These are phyloP conservation scores for Craterocephalus amniculus DNA, from an alignment of 2,797 vertebrate genomes.

Conservation along the genomic window DNA sequence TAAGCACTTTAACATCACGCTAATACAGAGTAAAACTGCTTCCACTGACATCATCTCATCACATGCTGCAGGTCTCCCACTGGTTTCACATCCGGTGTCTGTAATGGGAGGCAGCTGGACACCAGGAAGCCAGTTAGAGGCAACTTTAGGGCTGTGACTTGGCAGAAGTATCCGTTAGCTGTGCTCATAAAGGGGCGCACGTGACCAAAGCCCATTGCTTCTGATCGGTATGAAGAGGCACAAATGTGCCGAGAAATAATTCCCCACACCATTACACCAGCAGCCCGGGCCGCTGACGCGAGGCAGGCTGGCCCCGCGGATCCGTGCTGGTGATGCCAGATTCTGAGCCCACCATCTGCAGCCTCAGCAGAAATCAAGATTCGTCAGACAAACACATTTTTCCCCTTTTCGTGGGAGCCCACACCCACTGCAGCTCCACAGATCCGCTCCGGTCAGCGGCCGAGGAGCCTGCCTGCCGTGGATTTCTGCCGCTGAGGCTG, in stretches of 20 bases:
- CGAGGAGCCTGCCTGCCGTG: background rate
- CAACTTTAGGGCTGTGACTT: background rate
- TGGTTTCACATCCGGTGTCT: background rate
- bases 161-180: background rate
- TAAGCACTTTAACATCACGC: background rate
- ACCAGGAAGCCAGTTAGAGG: background rate
- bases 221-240: background rate
- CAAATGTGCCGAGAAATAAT: background rate
- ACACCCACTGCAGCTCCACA: background rate
- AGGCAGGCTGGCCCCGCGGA: slow-evolving; percentile 2
- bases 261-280: background rate
- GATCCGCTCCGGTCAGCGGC: background rate
- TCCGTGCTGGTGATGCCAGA: background rate
- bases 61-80: background rate
- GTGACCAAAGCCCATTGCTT: background rate
- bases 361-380: slow-evolving; percentile 15
- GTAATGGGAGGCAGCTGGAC: background rate
- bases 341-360: background rate
- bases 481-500: background rate
- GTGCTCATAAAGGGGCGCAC: background rate
- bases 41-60: background rate
- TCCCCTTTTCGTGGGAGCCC: background rate
- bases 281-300: background rate
- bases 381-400: background rate
- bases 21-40: background rate